phyloP scores from a whole-genome alignment of 2,888 invertebrate species.

The Spilosoma lubricipeda region DNA sequence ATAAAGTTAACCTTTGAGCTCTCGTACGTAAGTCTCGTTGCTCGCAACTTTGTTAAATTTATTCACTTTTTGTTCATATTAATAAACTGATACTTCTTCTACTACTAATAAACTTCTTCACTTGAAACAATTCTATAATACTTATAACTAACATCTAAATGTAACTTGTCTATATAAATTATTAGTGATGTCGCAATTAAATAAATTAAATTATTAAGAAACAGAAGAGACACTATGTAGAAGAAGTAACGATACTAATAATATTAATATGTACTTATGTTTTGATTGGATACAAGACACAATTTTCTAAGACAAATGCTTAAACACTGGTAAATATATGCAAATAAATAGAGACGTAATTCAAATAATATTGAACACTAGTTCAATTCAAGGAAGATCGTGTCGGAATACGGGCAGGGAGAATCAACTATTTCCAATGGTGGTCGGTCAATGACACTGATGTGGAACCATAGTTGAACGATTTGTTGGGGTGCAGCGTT shows the following conservation, averaged over 20 bases:
- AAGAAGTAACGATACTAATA: neutral
- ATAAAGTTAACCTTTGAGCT: conserved; percentile 6
- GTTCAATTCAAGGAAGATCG: conserved; percentile 55
- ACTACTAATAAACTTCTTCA: too few species aligned
- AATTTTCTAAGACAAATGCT: neutral
- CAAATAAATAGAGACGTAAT: neutral
- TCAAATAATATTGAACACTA: neutral
- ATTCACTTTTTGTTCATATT: neutral
- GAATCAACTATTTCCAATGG: conserved; percentile 79
- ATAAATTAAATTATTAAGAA: neutral
- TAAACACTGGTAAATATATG: neutral
- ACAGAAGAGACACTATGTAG: neutral
- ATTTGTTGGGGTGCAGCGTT: conserved; percentile 64
- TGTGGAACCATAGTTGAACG: conserved; percentile 74
- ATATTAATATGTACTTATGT: too few species aligned
- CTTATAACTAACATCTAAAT: neutral
- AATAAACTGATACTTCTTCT: neutral
- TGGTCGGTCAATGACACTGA: conserved; percentile 75
- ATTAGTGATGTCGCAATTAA: neutral
- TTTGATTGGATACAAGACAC: neutral
- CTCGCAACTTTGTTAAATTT: neutral
- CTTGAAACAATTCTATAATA: neutral
- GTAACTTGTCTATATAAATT: neutral
- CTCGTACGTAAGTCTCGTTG: neutral
- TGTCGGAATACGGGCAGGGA: conserved; percentile 68